phyloP scores from a whole-genome alignment of 2,113 vertebrate genomes.

The Notarius quadriscutis region DNA sequence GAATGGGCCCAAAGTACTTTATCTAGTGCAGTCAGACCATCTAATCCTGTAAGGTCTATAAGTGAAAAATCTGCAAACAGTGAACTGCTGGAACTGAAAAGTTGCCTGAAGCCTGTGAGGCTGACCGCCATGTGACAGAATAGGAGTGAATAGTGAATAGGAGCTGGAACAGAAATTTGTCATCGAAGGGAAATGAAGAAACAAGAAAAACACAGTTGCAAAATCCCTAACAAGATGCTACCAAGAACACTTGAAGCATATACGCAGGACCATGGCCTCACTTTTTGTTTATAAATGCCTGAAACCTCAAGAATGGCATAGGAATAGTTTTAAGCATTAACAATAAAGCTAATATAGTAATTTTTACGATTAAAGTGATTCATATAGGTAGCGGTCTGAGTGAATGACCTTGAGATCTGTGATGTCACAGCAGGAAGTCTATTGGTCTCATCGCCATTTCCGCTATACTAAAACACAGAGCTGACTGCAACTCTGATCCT shows the following conservation, averaged over 20 bases:
- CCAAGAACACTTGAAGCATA: background rate
- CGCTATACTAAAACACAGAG: too few relatives aligned
- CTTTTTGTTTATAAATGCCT: too few relatives aligned
- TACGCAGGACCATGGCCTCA: too few relatives aligned
- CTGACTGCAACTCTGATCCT: too few relatives aligned
- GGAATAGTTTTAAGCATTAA: too few relatives aligned
- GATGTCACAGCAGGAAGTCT: too few relatives aligned
- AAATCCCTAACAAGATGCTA: background rate
- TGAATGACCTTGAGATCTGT: too few relatives aligned
- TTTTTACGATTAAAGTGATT: too few relatives aligned
- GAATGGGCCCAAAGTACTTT: background rate
- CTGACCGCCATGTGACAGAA: constrained; percentile 28
- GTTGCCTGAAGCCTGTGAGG: constrained; percentile 16
- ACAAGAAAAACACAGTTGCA: constrained; percentile 1
- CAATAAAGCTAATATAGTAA: too few relatives aligned
- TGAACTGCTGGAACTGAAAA: background rate
- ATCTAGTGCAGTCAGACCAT: background rate
- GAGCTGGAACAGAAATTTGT: background rate
- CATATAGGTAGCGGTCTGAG: too few relatives aligned
- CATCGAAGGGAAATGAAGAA: constrained; percentile 6
- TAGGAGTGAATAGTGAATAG: constrained; percentile 20
- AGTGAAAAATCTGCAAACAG: background rate
- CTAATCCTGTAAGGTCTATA: background rate
- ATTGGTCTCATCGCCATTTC: too few relatives aligned
- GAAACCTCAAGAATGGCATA: too few relatives aligned